phyloP scores from a whole-genome alignment of 2,888 invertebrate species.

The Nomada fucata region DNA sequence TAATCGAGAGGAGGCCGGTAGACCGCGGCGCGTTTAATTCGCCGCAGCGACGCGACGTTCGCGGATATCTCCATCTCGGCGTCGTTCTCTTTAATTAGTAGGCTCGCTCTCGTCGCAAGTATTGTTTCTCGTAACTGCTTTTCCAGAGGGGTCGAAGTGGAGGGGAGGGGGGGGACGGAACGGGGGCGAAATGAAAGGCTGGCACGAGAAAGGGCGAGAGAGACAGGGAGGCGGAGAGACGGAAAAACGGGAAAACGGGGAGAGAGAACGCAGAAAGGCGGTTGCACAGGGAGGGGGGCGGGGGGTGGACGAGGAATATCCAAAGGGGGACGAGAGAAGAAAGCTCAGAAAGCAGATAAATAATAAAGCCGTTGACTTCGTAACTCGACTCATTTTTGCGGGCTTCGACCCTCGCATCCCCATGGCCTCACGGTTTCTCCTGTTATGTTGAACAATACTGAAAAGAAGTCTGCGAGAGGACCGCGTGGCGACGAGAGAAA shows the following conservation, averaged over 20 bases:
- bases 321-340: conserved; percentile 36
- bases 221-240: not conserved
- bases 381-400: conserved; percentile 56
- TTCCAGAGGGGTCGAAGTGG: not conserved
- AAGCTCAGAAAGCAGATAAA: conserved; percentile 56
- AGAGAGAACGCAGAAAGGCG: not conserved
- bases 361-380: conserved; percentile 59
- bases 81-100: conserved; percentile 50
- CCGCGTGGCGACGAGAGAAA: not conserved
- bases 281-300: not conserved
- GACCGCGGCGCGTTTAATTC: conserved; percentile 11
- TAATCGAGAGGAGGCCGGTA: not conserved
- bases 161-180: conserved; percentile 1
- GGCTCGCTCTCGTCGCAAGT: conserved; percentile 26
- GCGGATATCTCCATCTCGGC: conserved; percentile 3
- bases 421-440: conserved; percentile 22
- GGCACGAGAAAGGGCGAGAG: not conserved
- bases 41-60: conserved; percentile 11
- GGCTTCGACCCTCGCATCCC: conserved; percentile 19
- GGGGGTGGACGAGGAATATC: conserved; percentile 24
- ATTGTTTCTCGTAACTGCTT: conserved; percentile 58
- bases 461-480: conserved; percentile 50
- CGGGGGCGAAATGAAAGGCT: not conserved
- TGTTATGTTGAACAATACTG: conserved; percentile 65
- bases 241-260: not conserved